Evolutionary conservation across 2,888 invertebrate genomes (phyloP), one percentile per base, ranked within the genome.

Genomic region (Rhabditoides inermis): DNA sequence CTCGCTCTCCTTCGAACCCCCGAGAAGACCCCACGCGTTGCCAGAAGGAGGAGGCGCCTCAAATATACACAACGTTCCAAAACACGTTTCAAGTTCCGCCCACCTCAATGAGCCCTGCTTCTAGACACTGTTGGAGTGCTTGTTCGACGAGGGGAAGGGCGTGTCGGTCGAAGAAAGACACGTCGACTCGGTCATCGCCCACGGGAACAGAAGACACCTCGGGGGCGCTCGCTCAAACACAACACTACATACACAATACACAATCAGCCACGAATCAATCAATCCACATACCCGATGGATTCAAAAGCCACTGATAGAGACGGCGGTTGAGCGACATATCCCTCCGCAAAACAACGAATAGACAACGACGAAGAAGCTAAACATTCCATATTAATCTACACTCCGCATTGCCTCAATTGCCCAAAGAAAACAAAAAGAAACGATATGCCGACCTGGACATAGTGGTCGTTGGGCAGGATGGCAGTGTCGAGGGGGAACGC

Each of bases 281-380:
- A 36, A 23, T 63, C 65, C 69, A 12, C 15, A 36, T 28, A 65
- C 65, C 69, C n/a, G 62, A 54, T 23, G 61, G 62, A 58, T 70
- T 70, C 47, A 75, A 54, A 2, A 90, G 79, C 89, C 89, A 90
- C 0, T 86, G 85, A 77, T 86, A 88, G 28, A 90, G 79, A 30
- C 89, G 83, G 62, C 86, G 83, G 77, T 90, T 90, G 15, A 90
- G 81, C 27, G 88, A 89, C 87, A 89, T 89, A 76, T 90, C 90
- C 56, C 90, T 80, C 40, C 89, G 80, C 45, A 90, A 79, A 59
- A 90, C 85, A 2, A 82, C 81, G 57, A 78, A 79, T 48, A 89
- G 79, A 26, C 68, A 70, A 25, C 68, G 59, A 22, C 65, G 61
- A 27, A 70, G 60, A 18, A 75, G 53, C 49, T 73, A 61, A 26